Conservation (phyloP, 2,113 vertebrate genomes). For the Sialia sialis region DNA sequence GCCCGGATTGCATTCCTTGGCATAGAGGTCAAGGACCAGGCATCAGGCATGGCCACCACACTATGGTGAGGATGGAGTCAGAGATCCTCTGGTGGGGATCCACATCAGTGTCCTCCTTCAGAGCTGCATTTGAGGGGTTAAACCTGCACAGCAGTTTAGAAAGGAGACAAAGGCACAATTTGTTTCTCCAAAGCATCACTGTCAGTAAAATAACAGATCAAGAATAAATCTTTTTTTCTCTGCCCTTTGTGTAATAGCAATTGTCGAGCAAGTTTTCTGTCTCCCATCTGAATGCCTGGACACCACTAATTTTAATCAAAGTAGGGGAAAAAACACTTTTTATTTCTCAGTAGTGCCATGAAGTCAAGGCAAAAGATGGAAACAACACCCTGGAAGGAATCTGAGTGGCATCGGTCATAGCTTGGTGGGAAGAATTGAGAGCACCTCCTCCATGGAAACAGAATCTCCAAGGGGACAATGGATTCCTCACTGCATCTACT, state of each 20-base stretch:
- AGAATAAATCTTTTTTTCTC: not conserved
- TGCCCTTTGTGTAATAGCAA: not conserved
- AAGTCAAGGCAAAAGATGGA: not conserved
- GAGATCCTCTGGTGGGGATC: not conserved
- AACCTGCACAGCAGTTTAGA: not conserved
- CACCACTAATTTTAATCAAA: not conserved
- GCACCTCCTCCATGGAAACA: fast-evolving
- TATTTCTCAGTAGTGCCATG: not conserved
- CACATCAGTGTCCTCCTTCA: not conserved
- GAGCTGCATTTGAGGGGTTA: not conserved
- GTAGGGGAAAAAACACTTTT: not conserved
- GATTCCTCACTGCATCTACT: not conserved
- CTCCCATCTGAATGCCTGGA: not conserved
- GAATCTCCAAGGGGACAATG: not conserved
- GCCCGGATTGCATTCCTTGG: not conserved
- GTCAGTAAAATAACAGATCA: not conserved
- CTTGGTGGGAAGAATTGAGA: not conserved
- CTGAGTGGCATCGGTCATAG: not conserved
- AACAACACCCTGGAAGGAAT: not conserved
- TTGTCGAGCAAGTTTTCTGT: not conserved
- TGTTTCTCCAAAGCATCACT: not conserved
- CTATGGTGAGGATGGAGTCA: fast-evolving
- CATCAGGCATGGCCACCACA: fast-evolving
- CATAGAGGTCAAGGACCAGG: not conserved
- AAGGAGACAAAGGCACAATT: not conserved